phyloP scores from a whole-genome alignment of 2,888 invertebrate genomes.

The Chrysolina oricalcia region DNA sequence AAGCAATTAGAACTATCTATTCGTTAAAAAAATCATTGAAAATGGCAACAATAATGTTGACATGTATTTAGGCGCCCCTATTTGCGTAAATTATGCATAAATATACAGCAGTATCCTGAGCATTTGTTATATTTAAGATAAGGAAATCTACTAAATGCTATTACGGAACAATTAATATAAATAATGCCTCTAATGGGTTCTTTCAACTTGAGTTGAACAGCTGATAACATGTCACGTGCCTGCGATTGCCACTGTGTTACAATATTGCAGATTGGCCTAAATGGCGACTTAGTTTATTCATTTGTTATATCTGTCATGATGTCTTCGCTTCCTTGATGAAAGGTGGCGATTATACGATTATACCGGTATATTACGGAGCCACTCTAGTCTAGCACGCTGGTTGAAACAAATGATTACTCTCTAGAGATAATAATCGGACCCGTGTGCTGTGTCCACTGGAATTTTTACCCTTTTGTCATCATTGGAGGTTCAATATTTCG shows the following conservation, averaged over 20 bases:
- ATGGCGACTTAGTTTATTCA: not conserved
- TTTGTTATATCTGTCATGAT: not conserved
- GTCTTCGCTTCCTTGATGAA: not conserved
- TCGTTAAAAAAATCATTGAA: not conserved
- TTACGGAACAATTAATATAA: not conserved
- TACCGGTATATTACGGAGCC: too few species aligned
- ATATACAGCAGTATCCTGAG: not conserved
- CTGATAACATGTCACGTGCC: not conserved
- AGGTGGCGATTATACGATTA: not conserved
- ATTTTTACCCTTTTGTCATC: too few species aligned
- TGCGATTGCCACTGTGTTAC: not conserved
- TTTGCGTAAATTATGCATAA: not conserved
- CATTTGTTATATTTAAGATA: slow-evolving; percentile 6
- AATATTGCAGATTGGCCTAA: not conserved
- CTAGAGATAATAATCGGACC: not conserved
- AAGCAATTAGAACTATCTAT: not conserved
- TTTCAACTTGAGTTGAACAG: slow-evolving; percentile 2
- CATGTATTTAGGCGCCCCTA: slow-evolving; percentile 2
- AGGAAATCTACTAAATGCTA: slow-evolving; percentile 1
- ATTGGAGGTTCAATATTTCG: too few species aligned
- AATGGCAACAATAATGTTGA: not conserved
- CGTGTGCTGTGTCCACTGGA: too few species aligned
- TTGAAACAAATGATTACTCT: not conserved
- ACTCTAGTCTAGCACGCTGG: not conserved
- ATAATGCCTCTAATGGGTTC: slow-evolving; percentile 11